Evolutionary conservation across 2,113 vertebrate genomes (phyloP).

Genomic region (Heteronetta atricapilla): DNA sequence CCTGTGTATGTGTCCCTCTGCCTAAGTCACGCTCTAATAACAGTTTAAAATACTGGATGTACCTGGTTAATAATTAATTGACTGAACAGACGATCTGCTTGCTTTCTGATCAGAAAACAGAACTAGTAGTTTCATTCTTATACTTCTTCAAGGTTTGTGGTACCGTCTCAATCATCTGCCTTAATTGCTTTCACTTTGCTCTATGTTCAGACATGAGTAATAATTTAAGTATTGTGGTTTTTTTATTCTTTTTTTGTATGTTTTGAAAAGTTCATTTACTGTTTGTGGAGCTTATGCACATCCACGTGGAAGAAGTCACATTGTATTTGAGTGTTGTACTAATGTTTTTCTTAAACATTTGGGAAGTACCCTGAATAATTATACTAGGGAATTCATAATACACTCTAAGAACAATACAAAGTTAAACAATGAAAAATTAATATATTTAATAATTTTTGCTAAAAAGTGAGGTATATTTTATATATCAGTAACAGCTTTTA

Average conservation of each 20-base stretch:
- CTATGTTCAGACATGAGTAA: neutral
- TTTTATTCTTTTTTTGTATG: neutral
- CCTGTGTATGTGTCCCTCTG: neutral
- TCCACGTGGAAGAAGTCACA: conserved; percentile 21
- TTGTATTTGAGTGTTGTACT: neutral
- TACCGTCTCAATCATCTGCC: neutral
- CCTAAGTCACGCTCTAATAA: neutral
- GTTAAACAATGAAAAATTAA: neutral
- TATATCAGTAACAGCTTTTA: neutral
- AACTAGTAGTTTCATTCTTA: neutral
- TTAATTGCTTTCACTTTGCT: conserved; percentile 13
- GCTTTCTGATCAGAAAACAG: conserved; percentile 21
- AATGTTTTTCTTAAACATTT: neutral
- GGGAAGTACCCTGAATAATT: neutral
- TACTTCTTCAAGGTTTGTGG: neutral
- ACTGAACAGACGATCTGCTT: neutral
- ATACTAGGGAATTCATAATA: neutral
- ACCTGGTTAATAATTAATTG: conserved; percentile 28
- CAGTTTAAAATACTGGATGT: neutral
- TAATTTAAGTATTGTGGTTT: neutral
- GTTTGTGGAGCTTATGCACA: conserved; percentile 1
- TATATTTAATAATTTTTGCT: neutral
- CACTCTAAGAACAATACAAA: neutral
- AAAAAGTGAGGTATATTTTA: neutral
- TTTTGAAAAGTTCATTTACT: conserved; percentile 42